A percentile compares a stretch with the other conserved stretches of the same genome.
phyloP scores from a whole-genome alignment of 2,888 invertebrate genomes.

The Folsomia manolachei region DNA sequence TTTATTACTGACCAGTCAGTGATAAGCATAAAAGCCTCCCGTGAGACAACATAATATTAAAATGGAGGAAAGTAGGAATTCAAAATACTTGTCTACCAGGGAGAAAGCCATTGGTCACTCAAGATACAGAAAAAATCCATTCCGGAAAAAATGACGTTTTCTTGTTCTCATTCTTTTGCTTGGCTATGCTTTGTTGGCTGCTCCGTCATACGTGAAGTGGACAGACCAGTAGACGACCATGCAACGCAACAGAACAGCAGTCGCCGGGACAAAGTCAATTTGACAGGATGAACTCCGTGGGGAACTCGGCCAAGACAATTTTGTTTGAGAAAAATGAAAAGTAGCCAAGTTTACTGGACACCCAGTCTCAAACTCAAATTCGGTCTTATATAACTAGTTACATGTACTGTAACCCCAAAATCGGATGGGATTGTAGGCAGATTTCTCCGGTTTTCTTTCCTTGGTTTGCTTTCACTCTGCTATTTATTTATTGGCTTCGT shows the following conservation, averaged over 20 bases:
- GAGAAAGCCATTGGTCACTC: neutral
- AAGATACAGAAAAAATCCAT: neutral
- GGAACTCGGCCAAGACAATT: neutral
- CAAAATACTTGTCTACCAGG: neutral
- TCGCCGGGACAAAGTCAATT: slow-evolving; percentile 9
- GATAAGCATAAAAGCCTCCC: too few species aligned
- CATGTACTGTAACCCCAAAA: neutral
- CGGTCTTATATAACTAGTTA: neutral
- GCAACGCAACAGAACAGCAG: too few species aligned
- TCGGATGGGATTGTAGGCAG: neutral
- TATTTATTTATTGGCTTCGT: slow-evolving; percentile 12
- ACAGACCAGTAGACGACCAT: slow-evolving; percentile 2
- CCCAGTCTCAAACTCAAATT: neutral
- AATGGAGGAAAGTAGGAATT: neutral
- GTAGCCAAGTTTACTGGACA: neutral
- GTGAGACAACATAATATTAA: neutral
- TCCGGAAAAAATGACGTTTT: too few species aligned
- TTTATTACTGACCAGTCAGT: too few species aligned
- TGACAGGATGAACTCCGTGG: slow-evolving; percentile 7
- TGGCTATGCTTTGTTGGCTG: neutral
- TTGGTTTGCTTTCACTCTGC: neutral
- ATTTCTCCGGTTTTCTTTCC: neutral
- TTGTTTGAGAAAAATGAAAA: slow-evolving; percentile 17
- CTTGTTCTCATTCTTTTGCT: neutral
- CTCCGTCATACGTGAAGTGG: neutral